These are phyloP conservation scores for Rhynchotus rufescens DNA, from an alignment of 2,797 vertebrate species.

Conservation along the genomic window DNA sequence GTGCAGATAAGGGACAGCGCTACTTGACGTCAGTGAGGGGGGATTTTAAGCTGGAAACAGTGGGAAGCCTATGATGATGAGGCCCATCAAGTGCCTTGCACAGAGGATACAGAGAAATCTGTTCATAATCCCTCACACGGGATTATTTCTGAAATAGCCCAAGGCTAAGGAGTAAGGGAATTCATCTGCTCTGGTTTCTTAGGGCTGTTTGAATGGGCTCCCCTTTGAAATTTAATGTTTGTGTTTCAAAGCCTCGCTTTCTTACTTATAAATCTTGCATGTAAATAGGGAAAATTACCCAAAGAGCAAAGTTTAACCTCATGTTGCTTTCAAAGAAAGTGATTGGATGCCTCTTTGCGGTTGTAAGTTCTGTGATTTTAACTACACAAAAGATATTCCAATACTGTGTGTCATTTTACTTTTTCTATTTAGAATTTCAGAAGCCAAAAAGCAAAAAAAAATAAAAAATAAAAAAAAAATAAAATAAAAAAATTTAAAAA, in stretches of 20 bases:
- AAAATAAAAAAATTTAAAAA: too few relatives aligned
- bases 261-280: background rate
- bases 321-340: background rate
- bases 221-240: background rate
- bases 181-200: background rate
- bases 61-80: background rate
- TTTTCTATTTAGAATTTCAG: background rate
- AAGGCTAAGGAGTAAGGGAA: background rate
- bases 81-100: background rate
- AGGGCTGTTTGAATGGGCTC: background rate
- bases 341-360: background rate
- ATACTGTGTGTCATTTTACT: background rate
- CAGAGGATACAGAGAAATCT: background rate
- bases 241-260: background rate
- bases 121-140: background rate
- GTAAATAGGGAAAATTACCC: conserved; percentile 11
- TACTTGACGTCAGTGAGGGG: background rate
- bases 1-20: background rate
- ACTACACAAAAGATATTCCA: background rate
- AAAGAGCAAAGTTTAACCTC: conserved; percentile 19
- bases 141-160: background rate
- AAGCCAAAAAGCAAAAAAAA: background rate
- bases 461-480: too few relatives aligned
- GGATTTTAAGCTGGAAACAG: background rate
- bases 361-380: background rate